Percentiles rank a stretch among this genome's conserved stretches.
phyloP scores from a whole-genome alignment of 2,888 invertebrate genomes.

The Stenurella melanura region DNA sequence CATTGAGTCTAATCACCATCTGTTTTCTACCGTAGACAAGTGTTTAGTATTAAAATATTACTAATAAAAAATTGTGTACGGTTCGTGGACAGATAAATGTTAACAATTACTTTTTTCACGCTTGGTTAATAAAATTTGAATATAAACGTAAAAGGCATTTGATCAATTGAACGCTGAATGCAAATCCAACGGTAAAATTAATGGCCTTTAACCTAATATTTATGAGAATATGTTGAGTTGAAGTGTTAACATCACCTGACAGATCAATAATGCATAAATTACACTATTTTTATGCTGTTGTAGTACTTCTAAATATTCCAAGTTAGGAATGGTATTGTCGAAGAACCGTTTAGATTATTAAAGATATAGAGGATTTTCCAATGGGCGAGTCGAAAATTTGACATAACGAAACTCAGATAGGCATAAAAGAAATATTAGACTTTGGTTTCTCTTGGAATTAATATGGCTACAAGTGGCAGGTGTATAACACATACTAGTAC shows the following conservation, averaged over 20 bases:
- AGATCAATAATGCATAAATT: constrained; percentile 36
- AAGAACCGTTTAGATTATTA: constrained; percentile 13
- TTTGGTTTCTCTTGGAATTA: too few species aligned
- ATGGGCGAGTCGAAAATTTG: background rate
- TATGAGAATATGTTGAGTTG: constrained; percentile 17
- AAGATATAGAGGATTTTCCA: background rate
- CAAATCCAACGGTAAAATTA: constrained; percentile 31
- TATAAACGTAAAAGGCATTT: constrained; percentile 6
- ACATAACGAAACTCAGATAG: too few species aligned
- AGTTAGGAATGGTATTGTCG: constrained; percentile 10
- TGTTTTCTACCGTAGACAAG: background rate
- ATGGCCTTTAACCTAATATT: constrained; percentile 31
- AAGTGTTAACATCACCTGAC: constrained; percentile 29
- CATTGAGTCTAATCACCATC: background rate
- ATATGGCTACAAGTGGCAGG: too few species aligned
- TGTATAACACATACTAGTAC: too few species aligned
- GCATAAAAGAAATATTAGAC: too few species aligned
- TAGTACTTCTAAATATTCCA: constrained; percentile 10
- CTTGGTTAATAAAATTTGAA: constrained; percentile 12
- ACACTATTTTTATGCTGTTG: constrained; percentile 6
- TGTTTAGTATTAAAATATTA: background rate
- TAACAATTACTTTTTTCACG: constrained; percentile 12
- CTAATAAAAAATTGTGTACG: background rate
- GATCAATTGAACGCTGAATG: constrained; percentile 4
- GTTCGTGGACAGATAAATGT: background rate